Conservation (phyloP, 2,888 invertebrate genomes). For the Iphiclides podalirius region DNA sequence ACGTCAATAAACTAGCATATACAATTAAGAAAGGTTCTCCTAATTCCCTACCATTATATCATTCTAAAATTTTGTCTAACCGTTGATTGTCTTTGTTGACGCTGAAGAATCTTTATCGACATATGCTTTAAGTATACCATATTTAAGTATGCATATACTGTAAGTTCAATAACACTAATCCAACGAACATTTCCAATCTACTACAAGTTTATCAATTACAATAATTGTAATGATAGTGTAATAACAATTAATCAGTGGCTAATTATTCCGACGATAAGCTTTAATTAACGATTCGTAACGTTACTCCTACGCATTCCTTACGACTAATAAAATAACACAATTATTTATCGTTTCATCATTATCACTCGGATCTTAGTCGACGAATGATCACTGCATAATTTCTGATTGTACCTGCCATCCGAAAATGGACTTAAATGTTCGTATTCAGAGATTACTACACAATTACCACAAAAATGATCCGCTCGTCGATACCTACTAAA, state of each 20-base stretch:
- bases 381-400: too few species aligned
- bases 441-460: neutral
- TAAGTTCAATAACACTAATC: too few species aligned
- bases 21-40: too few species aligned
- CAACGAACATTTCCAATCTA: too few species aligned
- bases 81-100: too few species aligned
- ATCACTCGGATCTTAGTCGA: conserved; percentile 10
- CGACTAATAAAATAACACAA: conserved; percentile 15
- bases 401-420: conserved; percentile 1
- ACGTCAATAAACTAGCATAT: too few species aligned
- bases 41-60: too few species aligned
- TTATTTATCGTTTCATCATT: conserved; percentile 3
- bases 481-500: conserved; percentile 8
- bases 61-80: too few species aligned
- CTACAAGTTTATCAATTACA: conserved; percentile 1
- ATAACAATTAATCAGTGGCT: conserved; percentile 5
- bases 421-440: neutral
- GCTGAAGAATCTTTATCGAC: too few species aligned
- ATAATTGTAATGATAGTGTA: neutral
- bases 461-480: neutral
- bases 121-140: too few species aligned
- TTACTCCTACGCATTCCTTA: conserved; percentile 20
- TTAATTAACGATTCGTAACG: conserved; percentile 20
- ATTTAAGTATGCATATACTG: too few species aligned
- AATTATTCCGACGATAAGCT: conserved; percentile 20